phyloP scores from a whole-genome alignment of 2,888 invertebrate genomes.

The Epistrophe eligans region DNA sequence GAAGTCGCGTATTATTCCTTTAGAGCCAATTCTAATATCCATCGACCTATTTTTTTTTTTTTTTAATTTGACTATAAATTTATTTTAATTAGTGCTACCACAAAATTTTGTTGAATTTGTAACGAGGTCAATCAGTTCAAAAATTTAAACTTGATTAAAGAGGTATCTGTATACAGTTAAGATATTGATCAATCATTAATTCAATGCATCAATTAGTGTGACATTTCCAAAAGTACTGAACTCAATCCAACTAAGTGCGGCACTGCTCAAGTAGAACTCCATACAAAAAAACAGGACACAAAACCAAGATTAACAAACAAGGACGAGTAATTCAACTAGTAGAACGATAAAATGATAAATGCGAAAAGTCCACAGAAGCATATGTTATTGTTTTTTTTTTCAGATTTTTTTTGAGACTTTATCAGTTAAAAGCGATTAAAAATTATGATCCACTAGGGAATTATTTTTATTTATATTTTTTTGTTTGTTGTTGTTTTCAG shows the following conservation, averaged over 20 bases:
- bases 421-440: slow-evolving; percentile 74
- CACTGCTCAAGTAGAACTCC: not conserved
- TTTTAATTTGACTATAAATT: too few species aligned
- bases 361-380: slow-evolving; percentile 28
- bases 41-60: too few species aligned
- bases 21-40: too few species aligned
- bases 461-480: slow-evolving; percentile 8
- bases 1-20: too few species aligned
- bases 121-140: too few species aligned
- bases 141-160: too few species aligned
- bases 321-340: slow-evolving; percentile 65
- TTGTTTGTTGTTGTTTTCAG: not conserved
- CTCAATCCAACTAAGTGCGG: not conserved
- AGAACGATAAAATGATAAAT: slow-evolving; percentile 40
- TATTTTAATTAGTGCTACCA: too few species aligned
- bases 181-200: too few species aligned
- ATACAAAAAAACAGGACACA: slow-evolving; percentile 44
- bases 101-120: too few species aligned
- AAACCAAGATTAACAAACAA: slow-evolving; percentile 62
- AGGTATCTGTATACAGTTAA: too few species aligned
- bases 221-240: too few species aligned
- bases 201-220: not conserved
- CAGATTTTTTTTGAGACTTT: slow-evolving; percentile 47
- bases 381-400: slow-evolving; percentile 36
- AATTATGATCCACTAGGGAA: slow-evolving; percentile 70